phyloP scores from a whole-genome alignment of 2,113 vertebrate genomes.

The Bos javanicus region DNA sequence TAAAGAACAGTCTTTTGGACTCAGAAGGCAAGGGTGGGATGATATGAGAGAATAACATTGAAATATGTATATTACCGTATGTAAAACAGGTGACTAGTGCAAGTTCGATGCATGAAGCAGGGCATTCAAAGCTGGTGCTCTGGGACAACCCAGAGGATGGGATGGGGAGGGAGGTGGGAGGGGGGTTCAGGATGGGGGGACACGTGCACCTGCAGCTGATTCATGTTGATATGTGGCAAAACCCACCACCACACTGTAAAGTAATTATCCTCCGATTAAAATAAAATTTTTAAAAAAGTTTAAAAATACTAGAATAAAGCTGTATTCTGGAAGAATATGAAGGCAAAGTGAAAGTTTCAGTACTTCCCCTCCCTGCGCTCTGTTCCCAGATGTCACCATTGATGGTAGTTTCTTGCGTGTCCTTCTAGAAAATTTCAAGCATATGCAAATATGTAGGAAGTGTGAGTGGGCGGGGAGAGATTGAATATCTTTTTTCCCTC shows the following conservation, averaged over 20 bases:
- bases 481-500: too few relatives aligned
- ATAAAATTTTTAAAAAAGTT: neutral
- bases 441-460: neutral
- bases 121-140: neutral
- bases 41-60: neutral
- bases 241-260: neutral
- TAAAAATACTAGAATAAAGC: neutral
- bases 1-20: neutral
- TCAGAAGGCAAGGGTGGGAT: neutral
- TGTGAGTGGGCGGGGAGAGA: neutral
- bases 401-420: neutral
- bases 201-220: neutral
- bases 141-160: neutral
- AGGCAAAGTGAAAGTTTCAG: neutral
- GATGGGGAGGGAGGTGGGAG: neutral
- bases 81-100: neutral
- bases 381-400: neutral
- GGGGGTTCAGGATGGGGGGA: neutral
- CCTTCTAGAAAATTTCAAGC: neutral
- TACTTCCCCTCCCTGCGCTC: neutral
- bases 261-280: neutral
- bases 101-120: neutral
- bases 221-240: neutral
- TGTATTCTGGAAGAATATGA: neutral
- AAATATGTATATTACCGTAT: neutral